Evolutionary conservation across 2,888 invertebrate species (phyloP).

Genomic region (Psylliodes chrysocephalus): DNA sequence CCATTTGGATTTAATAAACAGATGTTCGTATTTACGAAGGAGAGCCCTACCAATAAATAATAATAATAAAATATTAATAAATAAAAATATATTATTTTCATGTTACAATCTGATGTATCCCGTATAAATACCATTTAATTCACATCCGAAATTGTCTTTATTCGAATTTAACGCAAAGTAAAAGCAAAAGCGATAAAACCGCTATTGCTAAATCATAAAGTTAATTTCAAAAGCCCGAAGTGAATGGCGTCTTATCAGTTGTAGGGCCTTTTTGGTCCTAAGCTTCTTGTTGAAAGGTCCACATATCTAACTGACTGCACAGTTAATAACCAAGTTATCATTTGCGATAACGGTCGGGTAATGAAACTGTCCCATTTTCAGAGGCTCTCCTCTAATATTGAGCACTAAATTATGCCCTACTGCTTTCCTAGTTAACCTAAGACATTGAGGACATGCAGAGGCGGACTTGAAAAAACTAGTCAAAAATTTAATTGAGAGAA

Average conservation of each 20-base stretch:
- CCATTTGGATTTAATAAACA: too few species aligned
- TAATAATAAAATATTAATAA: too few species aligned
- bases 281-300: constrained; percentile 56
- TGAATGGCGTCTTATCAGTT: constrained; percentile 49
- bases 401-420: constrained; percentile 56
- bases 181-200: neutral
- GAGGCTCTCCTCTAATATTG: constrained; percentile 58
- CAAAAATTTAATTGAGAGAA: too few species aligned
- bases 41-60: too few species aligned
- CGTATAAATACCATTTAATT: too few species aligned
- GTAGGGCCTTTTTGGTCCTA: constrained; percentile 46
- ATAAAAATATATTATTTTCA: too few species aligned
- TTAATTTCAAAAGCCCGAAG: constrained; percentile 45
- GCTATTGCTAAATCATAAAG: constrained; percentile 43
- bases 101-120: too few species aligned
- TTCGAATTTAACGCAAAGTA: neutral
- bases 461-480: neutral
- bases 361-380: constrained; percentile 60
- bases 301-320: constrained; percentile 56
- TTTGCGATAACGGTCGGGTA: constrained; percentile 57
- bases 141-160: neutral
- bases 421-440: constrained; percentile 46
- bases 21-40: too few species aligned
- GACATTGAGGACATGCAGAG: constrained; percentile 24
- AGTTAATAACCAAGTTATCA: constrained; percentile 60